Evolutionary conservation across 1,140 invertebrate species (phyloP), one percentile per base, ranked within the genome.

Genomic region (Heliconius melpomene): DNA sequence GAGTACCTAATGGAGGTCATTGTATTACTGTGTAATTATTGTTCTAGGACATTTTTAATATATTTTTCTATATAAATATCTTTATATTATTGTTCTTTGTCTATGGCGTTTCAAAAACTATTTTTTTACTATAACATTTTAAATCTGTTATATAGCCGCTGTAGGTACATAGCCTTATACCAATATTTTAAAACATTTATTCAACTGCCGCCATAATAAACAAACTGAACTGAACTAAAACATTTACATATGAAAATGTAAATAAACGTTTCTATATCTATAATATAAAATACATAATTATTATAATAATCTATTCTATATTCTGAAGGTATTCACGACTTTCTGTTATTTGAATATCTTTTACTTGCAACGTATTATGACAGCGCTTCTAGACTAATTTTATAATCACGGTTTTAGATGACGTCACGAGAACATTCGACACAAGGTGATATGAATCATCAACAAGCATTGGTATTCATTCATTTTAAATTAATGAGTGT

Each of bases 361-460:
- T 0, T 18, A 20, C 18, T 20, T 20, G 50, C 40, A 46, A 6
- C 13, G 40, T 46, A 46, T 16, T 52, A 20, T 57, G n/a, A 57
- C 54, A 66, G 60, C 9, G 26, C 60, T 66, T 29, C 26, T 66
- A 66, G 11, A 66, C 60, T 66, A 66, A 66, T 66, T 26, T 66
- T 66, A 66, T 66, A 66, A 29, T 16, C 26, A 16, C 60, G 5
- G 3, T 16, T 66, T 66, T 11, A 66, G 60, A 66, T 66, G 60
- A 66, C 60, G 26, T 66, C 60, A 66, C n/a, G 7, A 66, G 60
- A n/a, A n/a, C n/a, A n/a, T 66, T 66, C 26, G 60, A 66, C 60
- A 66, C 60, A 29, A 66, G 60, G 60, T 29, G 11, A 29, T 66
- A 26, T 66, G 60, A 66, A 66, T 66, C 60, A 66, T 66, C 60